These are phyloP conservation scores for Diachrysia chrysitis DNA, from an alignment of 2,888 invertebrate genomes.

Conservation along the genomic window DNA sequence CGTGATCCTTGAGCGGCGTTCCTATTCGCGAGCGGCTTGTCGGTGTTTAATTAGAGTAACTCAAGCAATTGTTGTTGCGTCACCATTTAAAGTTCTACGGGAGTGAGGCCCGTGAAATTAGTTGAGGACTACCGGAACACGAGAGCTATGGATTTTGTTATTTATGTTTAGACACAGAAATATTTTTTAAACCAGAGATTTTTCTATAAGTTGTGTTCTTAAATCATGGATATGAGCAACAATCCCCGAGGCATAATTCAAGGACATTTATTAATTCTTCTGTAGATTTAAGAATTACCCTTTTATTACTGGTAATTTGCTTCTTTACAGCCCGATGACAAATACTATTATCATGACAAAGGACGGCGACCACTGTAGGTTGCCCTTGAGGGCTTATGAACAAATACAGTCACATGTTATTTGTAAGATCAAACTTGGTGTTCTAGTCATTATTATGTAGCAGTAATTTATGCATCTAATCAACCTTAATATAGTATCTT, in stretches of 20 bases:
- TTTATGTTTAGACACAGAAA: neutral
- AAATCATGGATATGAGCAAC: neutral
- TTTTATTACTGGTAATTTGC: neutral
- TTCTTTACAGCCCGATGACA: neutral
- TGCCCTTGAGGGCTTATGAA: neutral
- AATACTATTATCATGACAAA: neutral
- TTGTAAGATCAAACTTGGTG: too few species aligned
- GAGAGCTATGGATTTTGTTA: neutral
- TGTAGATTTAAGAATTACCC: neutral
- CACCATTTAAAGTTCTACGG: constrained; percentile 14
- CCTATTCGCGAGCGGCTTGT: constrained; percentile 52
- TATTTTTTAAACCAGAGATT: too few species aligned
- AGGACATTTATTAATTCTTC: neutral
- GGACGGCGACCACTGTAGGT: neutral
- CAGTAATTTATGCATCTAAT: too few species aligned
- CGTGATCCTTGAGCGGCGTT: constrained; percentile 41
- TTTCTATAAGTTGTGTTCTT: too few species aligned
- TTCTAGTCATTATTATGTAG: too few species aligned
- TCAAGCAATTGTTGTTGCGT: constrained; percentile 57
- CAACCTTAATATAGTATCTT: too few species aligned
- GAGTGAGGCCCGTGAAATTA: neutral
- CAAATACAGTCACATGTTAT: neutral
- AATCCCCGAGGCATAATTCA: neutral
- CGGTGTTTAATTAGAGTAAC: constrained; percentile 57
- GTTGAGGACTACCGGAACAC: neutral